Percentiles rank a stretch among this genome's conserved stretches.
Conservation (phyloP, 92 coral and sea anemone genomes). For the Pocillopora grandis region DNA sequence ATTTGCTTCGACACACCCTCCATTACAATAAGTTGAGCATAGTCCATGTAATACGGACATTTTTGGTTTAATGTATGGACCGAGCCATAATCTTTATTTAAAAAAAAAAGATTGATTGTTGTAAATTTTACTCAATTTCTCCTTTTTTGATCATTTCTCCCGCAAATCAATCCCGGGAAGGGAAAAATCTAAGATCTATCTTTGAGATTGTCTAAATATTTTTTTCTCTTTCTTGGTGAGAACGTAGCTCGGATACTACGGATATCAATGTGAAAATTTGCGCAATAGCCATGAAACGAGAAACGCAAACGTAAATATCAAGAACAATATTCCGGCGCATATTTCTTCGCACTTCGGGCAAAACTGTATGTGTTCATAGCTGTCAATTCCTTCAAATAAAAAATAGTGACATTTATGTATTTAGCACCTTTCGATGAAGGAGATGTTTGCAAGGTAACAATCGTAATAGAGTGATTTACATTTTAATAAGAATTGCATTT, state of each 20-base stretch:
- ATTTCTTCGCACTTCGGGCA: background rate
- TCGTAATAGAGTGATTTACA: background rate
- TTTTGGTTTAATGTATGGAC: background rate
- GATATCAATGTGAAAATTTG: too few relatives aligned
- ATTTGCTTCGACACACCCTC: too few relatives aligned
- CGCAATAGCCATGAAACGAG: too few relatives aligned
- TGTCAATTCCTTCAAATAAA: background rate
- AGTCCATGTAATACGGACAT: too few relatives aligned
- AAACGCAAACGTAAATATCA: too few relatives aligned
- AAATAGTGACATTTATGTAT: background rate
- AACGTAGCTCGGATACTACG: too few relatives aligned
- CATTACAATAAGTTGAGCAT: too few relatives aligned
- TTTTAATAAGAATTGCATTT: background rate
- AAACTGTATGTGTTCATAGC: background rate
- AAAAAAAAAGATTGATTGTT: background rate
- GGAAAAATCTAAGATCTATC: too few relatives aligned
- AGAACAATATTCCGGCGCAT: too few relatives aligned
- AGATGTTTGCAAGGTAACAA: background rate
- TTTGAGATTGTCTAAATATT: too few relatives aligned
- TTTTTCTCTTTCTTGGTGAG: too few relatives aligned
- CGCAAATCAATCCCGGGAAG: background rate
- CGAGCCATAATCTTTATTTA: background rate
- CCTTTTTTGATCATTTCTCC: background rate
- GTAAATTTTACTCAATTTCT: background rate
- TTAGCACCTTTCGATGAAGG: conserved; percentile 5